Base-by-base conservation (phyloP, 2,113 vertebrate genomes). In the Hippocampus barbouri region DNA sequence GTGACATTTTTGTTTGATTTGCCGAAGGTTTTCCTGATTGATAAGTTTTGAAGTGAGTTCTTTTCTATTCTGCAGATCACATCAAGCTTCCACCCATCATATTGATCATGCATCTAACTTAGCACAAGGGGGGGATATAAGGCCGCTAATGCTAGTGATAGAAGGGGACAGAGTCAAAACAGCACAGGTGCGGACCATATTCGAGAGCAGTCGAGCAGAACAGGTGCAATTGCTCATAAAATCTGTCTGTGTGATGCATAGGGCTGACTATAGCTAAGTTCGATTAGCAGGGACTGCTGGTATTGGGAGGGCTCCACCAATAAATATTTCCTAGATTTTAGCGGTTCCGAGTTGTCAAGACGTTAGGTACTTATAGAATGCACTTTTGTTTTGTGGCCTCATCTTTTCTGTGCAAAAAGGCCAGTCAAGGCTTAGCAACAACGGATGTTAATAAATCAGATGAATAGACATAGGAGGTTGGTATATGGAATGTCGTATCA, bases 51-150 rank as follows among this genome's bases (percentile, higher is more conserved):
- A 16, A 23, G 5, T 15, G 14, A 30, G 57, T 30, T 11, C 25
- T 27, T 25, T 43, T 23, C 21, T 43, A 11, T 63, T 79, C 64
- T 66, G 64, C 34, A 66, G 72, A 77, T 75, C 56, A 49, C 23
- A 73, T 79, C 68, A 76, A 57, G 66, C 60, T 49, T 74, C 63
- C 80, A 49, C 68, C 34, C 65, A 64, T 14, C 72, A 15, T 59
- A 30, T 54, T 60, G 25, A 45, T 11, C 45, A 15, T 14, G 38
- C 77, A 80, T 76, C 81, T 79, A 79, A 68, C 75, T 86, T 79
- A 86, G 85, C 88, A 85, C 83, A 80, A 85, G 86, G 82, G 87
- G 86, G 87, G 84, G 86, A 77, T 68, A 75, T 74, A 79, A 83
- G 82, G 86, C 83, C 83, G 71, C 67, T 77, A 74, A 80, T 82